Evolutionary conservation across 64 coral and sea anemone species (phyloP), one percentile per base, ranked within the genome.

Genomic region (Stichodactyla mertensii): DNA sequence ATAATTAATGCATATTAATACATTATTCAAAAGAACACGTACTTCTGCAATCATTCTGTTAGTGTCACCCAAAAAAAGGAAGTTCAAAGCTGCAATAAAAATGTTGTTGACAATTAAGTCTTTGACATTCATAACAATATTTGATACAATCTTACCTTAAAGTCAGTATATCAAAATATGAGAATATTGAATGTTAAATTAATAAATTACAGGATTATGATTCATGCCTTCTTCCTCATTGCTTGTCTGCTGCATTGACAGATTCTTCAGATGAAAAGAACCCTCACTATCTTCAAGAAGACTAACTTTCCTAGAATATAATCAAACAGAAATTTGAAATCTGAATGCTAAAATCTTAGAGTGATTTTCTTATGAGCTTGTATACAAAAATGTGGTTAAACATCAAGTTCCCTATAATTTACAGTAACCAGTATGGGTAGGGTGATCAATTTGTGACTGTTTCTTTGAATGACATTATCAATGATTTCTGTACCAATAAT

Each of bases 11-110:
- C 56, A 9, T 58, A 58, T 15, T 58, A 15, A 58, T 15, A 9
- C 56, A 11, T 58, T 15, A n/a, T 66, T 54, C 19, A 31, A 15
- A 20, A 6, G 57, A 28, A 20, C 20, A 57, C 55, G 77, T 69
- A 98, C 96, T 90, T 98, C 96, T 54, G 96, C 96, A 64, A 98
- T 98, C 96, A 98, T 98, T 82, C 96, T 89, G 87, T 98, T 98
- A 55, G 96, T 98, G 53, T 98, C 96, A 20, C 96, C 93, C 87
- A 98, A 91, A 82, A 98, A 98, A 24, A 98, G 82, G 51, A 91
- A 86, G 83, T 98, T 98, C 10, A 98, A 87, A 90, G 93, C 97
- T 94, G 58, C 62, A 87, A 87, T 26, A 27, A 23, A 74, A 74
- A 74, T 5, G 6, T 45, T 45, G 36, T 45, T 45, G 36, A 45